phyloP scores from a whole-genome alignment of 1,140 invertebrate genomes.

The Lucilia cuprina region DNA sequence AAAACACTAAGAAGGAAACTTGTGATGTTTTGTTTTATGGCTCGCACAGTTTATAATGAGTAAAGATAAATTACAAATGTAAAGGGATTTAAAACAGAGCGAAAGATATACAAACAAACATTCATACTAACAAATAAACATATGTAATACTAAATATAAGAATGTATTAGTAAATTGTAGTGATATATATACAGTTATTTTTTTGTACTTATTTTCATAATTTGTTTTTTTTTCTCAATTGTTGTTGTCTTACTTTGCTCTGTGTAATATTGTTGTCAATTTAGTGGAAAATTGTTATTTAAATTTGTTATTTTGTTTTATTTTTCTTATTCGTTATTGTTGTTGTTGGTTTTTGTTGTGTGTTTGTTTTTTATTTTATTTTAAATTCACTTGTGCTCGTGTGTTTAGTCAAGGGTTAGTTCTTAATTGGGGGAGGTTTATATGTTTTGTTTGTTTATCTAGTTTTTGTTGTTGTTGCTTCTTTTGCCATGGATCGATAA shows the following conservation, averaged over 20 bases:
- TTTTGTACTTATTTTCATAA: no score
- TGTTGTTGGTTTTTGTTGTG: not conserved
- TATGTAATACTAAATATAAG: no score
- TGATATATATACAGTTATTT: no score
- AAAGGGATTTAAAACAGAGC: not conserved
- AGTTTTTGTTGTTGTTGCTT: not conserved
- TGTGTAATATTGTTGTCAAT: not conserved
- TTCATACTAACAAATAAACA: no score
- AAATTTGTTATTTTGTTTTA: not conserved
- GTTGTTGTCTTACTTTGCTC: not conserved
- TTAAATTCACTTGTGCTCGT: not conserved
- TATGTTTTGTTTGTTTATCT: not conserved
- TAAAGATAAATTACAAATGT: not conserved
- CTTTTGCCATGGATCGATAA: not conserved
- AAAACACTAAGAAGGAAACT: not conserved
- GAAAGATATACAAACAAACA: no score
- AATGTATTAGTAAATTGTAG: no score
- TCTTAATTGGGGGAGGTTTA: not conserved
- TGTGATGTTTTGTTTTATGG: not conserved
- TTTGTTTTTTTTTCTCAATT: not conserved
- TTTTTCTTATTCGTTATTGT: not conserved
- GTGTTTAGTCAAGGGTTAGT: not conserved
- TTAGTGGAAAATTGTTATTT: constrained; percentile 4
- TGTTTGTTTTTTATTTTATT: not conserved
- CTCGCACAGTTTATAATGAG: not conserved